Evolutionary conservation across 2,113 vertebrate species (phyloP), one percentile per base, ranked within the genome.

Genomic region (Ranitomeya imitator): DNA sequence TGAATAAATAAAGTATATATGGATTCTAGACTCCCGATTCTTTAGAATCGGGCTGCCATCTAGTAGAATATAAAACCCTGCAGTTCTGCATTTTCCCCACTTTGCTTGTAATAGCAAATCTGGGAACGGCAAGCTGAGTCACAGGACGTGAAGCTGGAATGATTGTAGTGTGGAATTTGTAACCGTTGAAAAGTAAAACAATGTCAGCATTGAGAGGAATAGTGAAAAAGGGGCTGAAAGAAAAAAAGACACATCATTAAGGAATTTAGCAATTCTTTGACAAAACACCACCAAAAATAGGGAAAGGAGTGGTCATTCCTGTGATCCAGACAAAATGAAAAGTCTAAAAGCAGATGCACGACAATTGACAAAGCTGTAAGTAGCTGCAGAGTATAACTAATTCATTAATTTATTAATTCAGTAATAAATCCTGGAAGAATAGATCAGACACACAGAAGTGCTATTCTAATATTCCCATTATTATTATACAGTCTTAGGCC

Each of bases 131-230:
- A 67, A 31, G 59, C 74, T 86, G 59, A 86, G 45, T 86, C 85
- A 86, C 76, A 86, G 76, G 76, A 57, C 67, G 13, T 54, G 14
- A 6, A 79, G 59, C 13, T 55, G 37, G 52, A 79, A 79, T 86
- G 85, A 86, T 52, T 79, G 31, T 79, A 67, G 60, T 86, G 45
- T 86, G 85, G 85, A 86, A 86, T 86, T 81, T 55, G 73, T 19
- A 87, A 79, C 86, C 79, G 86, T 87, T 87, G 55, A 21, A 60
- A 45, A 19, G 23, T 73, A 45, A 61, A 73, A 87, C 79, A 87
- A 82, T 82, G 51, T 87, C 54, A 82, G 63, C 67, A 73, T 82
- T 87, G 63, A 82, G 59, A 13, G 31, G n/a, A 74, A 59, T 23
- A 81, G 8, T 18, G 26, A 15, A 45, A 78, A 76, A 19, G 7